Percentiles rank a stretch among this genome's conserved stretches.
Evolutionary conservation across 2,888 invertebrate genomes (phyloP).

Genomic region (Catocala nupta): DNA sequence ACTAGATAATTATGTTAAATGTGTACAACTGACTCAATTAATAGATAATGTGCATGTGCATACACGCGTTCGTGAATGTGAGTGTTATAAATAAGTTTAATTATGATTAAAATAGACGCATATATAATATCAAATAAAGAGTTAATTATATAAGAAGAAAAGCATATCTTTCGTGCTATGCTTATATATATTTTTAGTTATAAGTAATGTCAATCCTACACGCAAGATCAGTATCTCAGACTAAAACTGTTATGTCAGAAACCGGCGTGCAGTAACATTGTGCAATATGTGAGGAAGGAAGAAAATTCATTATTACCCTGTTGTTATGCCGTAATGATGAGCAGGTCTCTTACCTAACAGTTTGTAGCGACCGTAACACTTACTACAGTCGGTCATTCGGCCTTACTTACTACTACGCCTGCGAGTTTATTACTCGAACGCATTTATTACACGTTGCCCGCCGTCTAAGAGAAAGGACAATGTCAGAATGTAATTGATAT

Average conservation of each 20-base stretch:
- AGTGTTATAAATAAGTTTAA: no score
- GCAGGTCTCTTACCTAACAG: conserved; percentile 67
- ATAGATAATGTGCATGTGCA: no score
- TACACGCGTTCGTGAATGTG: no score
- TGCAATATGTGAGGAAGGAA: conserved; percentile 77
- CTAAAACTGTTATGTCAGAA: conserved; percentile 44
- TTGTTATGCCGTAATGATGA: conserved; percentile 67
- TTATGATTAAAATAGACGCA: no score
- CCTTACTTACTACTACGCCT: conserved; percentile 34
- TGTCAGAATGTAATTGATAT: conserved; percentile 33
- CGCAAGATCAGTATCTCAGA: conserved; percentile 35
- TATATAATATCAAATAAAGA: no score
- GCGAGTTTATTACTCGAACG: conserved; percentile 18
- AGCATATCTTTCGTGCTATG: no score
- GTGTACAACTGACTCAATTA: no score
- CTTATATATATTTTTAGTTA: neutral
- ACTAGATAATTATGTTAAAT: no score
- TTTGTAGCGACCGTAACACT: conserved; percentile 55
- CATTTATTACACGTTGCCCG: conserved; percentile 35
- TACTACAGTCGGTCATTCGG: conserved; percentile 45
- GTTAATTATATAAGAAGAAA: neutral
- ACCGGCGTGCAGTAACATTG: conserved; percentile 67
- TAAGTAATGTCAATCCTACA: conserved; percentile 14
- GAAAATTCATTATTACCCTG: conserved; percentile 61
- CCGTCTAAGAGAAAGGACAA: conserved; percentile 49